A percentile compares a stretch with the other conserved stretches of the same genome.
Evolutionary conservation across 2,888 invertebrate species (phyloP).

Genomic region (Leptarthrus brevirostris): DNA sequence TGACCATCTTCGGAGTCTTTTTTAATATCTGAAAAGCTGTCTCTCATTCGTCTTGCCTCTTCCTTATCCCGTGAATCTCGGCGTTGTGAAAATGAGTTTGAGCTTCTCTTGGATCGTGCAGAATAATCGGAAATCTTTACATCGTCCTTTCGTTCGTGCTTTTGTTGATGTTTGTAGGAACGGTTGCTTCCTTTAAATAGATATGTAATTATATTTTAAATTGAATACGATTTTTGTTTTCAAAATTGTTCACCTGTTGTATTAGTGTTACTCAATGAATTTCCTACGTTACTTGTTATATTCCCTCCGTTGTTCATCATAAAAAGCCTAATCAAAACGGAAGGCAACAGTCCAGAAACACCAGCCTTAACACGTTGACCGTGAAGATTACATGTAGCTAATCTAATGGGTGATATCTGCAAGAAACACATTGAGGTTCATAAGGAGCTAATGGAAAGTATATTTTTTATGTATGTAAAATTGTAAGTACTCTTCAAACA

Average conservation of each 20-base stretch:
- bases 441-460: not conserved
- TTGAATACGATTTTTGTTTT: not conserved
- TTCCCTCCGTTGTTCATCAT: conserved; percentile 71
- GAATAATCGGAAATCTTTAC: conserved; percentile 51
- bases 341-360: conserved; percentile 85
- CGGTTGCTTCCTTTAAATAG: conserved; percentile 63
- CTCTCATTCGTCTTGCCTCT: conserved; percentile 60
- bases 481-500: too few relatives aligned
- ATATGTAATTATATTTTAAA: not conserved
- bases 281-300: conserved; percentile 64
- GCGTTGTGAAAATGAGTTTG: conserved; percentile 64
- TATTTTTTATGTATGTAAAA: too few relatives aligned
- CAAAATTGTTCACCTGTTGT: conserved; percentile 69
- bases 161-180: conserved; percentile 63
- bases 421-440: too few relatives aligned
- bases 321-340: conserved; percentile 76
- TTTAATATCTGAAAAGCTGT: conserved; percentile 62
- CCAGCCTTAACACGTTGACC: conserved; percentile 91
- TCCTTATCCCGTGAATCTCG: conserved; percentile 62
- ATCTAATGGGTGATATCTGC: conserved; percentile 82
- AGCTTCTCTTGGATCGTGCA: conserved; percentile 61
- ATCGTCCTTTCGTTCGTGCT: conserved; percentile 59
- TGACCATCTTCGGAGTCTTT: conserved; percentile 58
- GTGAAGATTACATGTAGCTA: conserved; percentile 95
- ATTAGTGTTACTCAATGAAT: conserved; percentile 74